These are phyloP conservation scores for Anolis carolinensis DNA, from an alignment of 2,113 vertebrate genomes.

Conservation along the genomic window DNA sequence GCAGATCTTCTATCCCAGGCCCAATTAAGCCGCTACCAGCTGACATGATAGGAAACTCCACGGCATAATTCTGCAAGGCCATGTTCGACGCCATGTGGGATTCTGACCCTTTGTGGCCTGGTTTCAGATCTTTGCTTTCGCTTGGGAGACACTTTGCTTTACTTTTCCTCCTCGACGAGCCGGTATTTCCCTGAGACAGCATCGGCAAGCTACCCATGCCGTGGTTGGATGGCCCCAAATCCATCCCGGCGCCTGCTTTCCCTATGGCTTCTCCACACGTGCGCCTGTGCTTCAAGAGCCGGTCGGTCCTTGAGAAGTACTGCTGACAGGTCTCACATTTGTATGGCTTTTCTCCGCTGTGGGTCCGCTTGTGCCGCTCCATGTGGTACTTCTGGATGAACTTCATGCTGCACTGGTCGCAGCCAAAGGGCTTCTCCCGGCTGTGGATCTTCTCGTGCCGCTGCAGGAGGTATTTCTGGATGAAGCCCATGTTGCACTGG, in stretches of 20 bases:
- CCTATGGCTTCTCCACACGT: constrained; percentile 98
- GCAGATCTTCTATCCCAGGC: constrained; percentile 80
- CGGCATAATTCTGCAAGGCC: constrained; percentile 86
- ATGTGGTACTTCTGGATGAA: constrained; percentile 99
- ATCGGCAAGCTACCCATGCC: constrained; percentile 81
- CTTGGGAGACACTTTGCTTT: constrained; percentile 86
- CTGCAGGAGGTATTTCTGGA: constrained; percentile 97
- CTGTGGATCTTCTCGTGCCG: constrained; percentile 98
- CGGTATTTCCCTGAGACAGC: constrained; percentile 95
- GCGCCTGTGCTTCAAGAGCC: constrained; percentile 99
- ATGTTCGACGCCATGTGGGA: constrained; percentile 78
- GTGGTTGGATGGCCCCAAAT: constrained; percentile 88
- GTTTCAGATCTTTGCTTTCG: constrained; percentile 88
- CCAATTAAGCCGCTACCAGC: constrained; percentile 85
- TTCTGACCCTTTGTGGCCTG: constrained; percentile 84
- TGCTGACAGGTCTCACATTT: constrained; percentile 98
- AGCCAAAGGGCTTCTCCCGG: constrained; percentile 96
- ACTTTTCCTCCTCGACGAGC: constrained; percentile 90
- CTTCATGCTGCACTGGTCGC: constrained; percentile 98
- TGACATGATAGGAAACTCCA: constrained; percentile 86
- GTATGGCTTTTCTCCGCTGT: constrained; percentile 99
- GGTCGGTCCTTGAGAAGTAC: constrained; percentile 99
- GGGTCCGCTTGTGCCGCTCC: constrained; percentile 98
- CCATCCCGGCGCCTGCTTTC: constrained; percentile 85
- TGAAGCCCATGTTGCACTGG: constrained; percentile 99